Percentiles rank a stretch among this genome's conserved stretches.
phyloP scores from a whole-genome alignment of 2,113 vertebrate species.

The Lynx canadensis region DNA sequence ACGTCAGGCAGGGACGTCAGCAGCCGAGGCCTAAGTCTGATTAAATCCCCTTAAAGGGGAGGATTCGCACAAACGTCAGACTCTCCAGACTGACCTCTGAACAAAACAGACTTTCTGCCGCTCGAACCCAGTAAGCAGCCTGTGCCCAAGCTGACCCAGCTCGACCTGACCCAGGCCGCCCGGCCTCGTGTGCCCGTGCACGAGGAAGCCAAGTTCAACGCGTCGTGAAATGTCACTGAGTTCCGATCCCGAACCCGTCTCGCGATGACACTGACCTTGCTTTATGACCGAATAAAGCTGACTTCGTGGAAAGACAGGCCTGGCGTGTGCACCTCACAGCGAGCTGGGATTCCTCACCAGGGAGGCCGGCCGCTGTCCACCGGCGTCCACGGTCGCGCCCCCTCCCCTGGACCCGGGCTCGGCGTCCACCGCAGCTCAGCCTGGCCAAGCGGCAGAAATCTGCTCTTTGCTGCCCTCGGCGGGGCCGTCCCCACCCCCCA shows the following conservation, averaged over 20 bases:
- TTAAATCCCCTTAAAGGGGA: neutral
- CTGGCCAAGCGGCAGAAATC: neutral
- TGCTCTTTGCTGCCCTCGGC: neutral
- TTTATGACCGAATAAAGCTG: neutral
- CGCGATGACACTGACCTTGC: neutral
- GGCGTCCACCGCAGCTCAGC: neutral
- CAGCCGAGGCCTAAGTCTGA: neutral
- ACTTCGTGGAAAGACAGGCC: neutral
- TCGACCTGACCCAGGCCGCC: neutral
- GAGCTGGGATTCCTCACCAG: neutral
- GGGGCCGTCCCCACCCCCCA: too few species aligned
- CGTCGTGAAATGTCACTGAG: neutral
- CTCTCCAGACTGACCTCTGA: neutral
- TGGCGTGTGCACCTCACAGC: neutral
- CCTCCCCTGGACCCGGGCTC: neutral
- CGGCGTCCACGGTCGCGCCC: neutral
- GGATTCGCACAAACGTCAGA: neutral
- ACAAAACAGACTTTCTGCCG: neutral
- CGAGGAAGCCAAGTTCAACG: too few species aligned
- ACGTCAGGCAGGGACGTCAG: neutral
- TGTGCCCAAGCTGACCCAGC: neutral
- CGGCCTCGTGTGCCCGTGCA: too few species aligned
- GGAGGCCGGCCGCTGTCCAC: neutral
- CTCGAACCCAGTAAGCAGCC: too few species aligned
- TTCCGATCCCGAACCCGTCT: neutral